Conservation (phyloP, 1,140 invertebrate genomes). For the Triops longicaudatus region DNA sequence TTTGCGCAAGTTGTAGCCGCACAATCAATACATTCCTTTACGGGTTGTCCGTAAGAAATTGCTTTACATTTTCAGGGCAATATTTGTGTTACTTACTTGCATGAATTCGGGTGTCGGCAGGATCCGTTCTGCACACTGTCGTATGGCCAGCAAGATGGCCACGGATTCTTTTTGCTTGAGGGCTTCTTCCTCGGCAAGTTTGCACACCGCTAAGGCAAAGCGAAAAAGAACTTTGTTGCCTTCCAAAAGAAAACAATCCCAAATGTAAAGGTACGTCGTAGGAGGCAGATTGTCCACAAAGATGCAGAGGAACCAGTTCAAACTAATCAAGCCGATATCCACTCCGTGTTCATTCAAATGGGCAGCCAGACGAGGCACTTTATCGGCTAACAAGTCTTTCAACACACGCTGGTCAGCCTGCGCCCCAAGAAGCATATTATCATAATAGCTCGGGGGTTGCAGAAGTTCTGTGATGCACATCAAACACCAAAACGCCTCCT, state of each 20-base stretch:
- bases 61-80: neutral
- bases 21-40: slow-evolving; percentile 12
- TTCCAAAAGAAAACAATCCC: slow-evolving; percentile 53
- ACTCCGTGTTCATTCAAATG: slow-evolving; percentile 45
- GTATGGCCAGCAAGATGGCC: neutral
- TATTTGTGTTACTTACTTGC: neutral
- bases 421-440: slow-evolving; percentile 43
- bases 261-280: slow-evolving; percentile 47
- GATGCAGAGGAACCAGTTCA: slow-evolving; percentile 52
- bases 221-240: slow-evolving; percentile 41
- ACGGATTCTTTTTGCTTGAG: neutral
- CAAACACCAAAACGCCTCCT: slow-evolving; percentile 52
- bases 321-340: slow-evolving; percentile 48
- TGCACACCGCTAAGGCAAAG: neutral
- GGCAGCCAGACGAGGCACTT: slow-evolving; percentile 43
- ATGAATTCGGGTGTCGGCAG: neutral
- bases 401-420: slow-evolving; percentile 48
- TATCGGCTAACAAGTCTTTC: slow-evolving; percentile 48
- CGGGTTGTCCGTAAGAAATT: neutral
- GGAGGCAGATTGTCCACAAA: slow-evolving; percentile 49
- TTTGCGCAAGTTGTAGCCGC: neutral
- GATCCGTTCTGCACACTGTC: neutral
- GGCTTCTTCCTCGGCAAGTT: neutral
- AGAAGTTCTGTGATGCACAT: slow-evolving; percentile 48
- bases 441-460: slow-evolving; percentile 49